A percentile compares a stretch with the other conserved stretches of the same genome.
These are phyloP conservation scores for Cryptoblepharus egeriae DNA, from an alignment of 2,797 vertebrate species.

Conservation along the genomic window DNA sequence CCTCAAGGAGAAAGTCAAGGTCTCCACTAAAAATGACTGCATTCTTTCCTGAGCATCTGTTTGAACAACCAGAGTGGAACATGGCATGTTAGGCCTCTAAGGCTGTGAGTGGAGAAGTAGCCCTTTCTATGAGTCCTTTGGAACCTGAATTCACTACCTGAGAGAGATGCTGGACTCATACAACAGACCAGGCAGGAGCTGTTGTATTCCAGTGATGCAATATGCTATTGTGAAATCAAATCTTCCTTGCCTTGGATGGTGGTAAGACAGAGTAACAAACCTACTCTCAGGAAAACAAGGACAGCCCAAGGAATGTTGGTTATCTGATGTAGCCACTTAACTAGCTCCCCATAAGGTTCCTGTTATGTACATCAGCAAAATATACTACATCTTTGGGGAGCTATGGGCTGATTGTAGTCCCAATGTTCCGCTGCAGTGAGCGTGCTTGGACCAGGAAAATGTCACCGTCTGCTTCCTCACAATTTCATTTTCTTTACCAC, in stretches of 20 bases:
- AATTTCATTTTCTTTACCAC: slow-evolving; percentile 88
- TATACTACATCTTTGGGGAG: slow-evolving; percentile 38
- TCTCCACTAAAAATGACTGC: background rate
- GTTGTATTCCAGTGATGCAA: background rate
- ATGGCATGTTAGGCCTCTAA: too few relatives aligned
- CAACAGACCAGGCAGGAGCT: background rate
- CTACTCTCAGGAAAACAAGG: fast-evolving
- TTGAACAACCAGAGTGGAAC: background rate
- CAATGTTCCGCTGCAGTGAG: background rate
- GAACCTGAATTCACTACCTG: background rate
- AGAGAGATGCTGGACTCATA: background rate
- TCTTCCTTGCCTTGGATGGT: background rate
- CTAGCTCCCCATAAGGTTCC: slow-evolving; percentile 59
- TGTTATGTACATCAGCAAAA: slow-evolving; percentile 55
- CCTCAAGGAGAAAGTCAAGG: too few relatives aligned
- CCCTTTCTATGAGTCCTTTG: background rate
- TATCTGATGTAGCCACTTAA: slow-evolving; percentile 41
- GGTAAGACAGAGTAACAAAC: background rate
- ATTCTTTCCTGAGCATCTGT: slow-evolving; percentile 8
- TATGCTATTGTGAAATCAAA: background rate
- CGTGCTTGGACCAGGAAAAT: slow-evolving; percentile 50
- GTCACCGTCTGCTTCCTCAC: slow-evolving; percentile 72
- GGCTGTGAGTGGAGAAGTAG: background rate
- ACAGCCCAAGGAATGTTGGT: slow-evolving; percentile 24
- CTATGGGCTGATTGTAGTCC: slow-evolving; percentile 54